These are phyloP conservation scores for Phallusia fumigata DNA, from an alignment of 23 tunicate species.

Conservation along the genomic window DNA sequence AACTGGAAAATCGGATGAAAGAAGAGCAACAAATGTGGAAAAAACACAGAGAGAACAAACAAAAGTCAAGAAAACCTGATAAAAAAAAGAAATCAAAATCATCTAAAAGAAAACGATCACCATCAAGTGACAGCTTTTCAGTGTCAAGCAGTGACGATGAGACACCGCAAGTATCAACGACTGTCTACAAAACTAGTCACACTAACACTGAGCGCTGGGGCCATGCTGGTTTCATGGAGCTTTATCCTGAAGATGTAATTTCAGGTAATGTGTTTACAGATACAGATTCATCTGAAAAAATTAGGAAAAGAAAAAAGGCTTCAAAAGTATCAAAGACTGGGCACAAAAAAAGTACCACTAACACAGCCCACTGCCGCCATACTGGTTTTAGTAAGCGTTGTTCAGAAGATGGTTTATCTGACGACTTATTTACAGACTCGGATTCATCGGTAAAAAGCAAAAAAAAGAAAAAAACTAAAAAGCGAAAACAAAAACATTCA, in stretches of 20 bases:
- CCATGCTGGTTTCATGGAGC: conserved; percentile 13
- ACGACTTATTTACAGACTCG: conserved; percentile 4
- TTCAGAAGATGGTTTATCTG: conserved; percentile 2
- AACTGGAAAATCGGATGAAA: conserved; percentile 9
- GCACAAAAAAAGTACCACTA: background rate
- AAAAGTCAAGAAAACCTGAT: background rate
- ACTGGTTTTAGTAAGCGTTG: background rate
- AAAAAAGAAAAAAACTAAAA: background rate
- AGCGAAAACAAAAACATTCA: background rate
- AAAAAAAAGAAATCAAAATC: background rate
- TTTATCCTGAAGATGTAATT: conserved; percentile 3
- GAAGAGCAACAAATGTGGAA: conserved; percentile 21
- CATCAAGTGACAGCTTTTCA: background rate
- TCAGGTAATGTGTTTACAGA: conserved; percentile 19
- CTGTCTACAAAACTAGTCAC: background rate
- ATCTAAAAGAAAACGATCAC: background rate
- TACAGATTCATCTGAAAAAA: background rate
- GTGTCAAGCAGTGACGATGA: background rate
- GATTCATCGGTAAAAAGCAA: background rate
- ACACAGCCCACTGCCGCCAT: background rate
- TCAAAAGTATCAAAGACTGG: background rate
- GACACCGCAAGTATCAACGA: background rate
- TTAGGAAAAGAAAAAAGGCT: background rate
- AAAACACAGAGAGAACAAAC: background rate
- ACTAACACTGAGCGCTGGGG: conserved; percentile 6